Conservation (phyloP, 2,797 vertebrate species). For the Dermochelys coriacea region DNA sequence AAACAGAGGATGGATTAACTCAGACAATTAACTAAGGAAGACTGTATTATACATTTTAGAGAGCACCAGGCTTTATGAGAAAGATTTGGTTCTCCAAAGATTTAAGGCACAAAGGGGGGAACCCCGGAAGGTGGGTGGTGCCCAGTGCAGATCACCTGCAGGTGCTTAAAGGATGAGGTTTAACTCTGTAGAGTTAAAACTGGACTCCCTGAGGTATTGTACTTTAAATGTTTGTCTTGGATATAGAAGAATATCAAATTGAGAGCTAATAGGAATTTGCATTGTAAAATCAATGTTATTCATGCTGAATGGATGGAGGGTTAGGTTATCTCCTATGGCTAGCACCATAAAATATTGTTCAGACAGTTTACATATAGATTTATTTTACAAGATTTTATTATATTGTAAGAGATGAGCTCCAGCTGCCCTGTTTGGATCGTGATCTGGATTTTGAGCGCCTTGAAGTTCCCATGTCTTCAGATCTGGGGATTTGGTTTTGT, state of each 20-base stretch:
- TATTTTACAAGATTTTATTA: background rate
- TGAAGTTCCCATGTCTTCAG: background rate
- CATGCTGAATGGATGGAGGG: background rate
- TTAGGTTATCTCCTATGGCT: background rate
- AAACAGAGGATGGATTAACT: background rate
- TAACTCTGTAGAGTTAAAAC: background rate
- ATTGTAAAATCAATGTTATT: background rate
- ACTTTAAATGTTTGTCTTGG: background rate
- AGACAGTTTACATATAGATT: background rate
- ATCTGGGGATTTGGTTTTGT: background rate
- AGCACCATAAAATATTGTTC: background rate
- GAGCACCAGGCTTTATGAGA: background rate
- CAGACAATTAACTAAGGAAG: background rate
- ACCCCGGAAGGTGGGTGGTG: background rate
- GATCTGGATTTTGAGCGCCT: background rate
- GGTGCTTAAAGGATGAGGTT: background rate
- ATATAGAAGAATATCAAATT: background rate
- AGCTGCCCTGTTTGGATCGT: background rate
- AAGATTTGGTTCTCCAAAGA: background rate
- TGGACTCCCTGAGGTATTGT: background rate
- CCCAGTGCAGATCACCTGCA: background rate
- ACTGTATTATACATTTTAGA: background rate
- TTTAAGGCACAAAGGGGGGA: background rate
- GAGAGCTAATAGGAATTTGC: background rate
- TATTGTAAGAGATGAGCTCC: background rate